These are phyloP conservation scores for Nycticorax nycticorax DNA, from an alignment of 2,113 vertebrate species.

Conservation along the genomic window DNA sequence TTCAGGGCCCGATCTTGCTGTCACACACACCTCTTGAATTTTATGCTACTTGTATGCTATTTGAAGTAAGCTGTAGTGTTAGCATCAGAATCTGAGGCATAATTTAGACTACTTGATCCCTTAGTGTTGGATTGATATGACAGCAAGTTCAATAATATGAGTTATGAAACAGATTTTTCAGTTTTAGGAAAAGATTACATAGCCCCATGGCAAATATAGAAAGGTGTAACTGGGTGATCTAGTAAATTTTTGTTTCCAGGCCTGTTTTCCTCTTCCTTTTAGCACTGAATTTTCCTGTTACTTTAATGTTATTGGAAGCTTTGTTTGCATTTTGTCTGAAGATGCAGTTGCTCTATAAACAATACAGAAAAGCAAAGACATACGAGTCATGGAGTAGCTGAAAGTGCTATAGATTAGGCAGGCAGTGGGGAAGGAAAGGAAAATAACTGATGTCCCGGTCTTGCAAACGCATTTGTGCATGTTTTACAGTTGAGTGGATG, in stretches of 20 bases:
- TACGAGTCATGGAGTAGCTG: too few species aligned
- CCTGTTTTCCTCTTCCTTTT: not conserved
- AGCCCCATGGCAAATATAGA: accelerated
- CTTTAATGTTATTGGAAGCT: not conserved
- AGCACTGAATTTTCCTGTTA: not conserved
- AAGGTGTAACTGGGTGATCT: not conserved
- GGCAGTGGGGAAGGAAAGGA: too few species aligned
- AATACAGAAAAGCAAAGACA: too few species aligned
- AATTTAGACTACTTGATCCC: not conserved
- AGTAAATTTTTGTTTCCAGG: not conserved
- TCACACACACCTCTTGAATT: not conserved
- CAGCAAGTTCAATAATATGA: not conserved
- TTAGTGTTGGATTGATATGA: not conserved
- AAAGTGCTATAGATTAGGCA: too few species aligned
- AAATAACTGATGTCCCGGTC: too few species aligned
- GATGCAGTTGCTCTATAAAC: too few species aligned
- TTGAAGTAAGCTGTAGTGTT: not conserved
- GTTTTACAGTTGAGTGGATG: too few species aligned
- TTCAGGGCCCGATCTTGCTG: not conserved
- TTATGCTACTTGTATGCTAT: not conserved
- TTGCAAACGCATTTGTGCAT: too few species aligned
- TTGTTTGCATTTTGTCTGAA: not conserved
- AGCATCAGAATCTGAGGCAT: not conserved
- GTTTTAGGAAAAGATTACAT: not conserved
- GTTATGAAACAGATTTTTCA: not conserved